A percentile compares a stretch with the other conserved stretches of the same genome.
Conservation (phyloP, 2,113 vertebrate genomes). For the Calypte anna region DNA sequence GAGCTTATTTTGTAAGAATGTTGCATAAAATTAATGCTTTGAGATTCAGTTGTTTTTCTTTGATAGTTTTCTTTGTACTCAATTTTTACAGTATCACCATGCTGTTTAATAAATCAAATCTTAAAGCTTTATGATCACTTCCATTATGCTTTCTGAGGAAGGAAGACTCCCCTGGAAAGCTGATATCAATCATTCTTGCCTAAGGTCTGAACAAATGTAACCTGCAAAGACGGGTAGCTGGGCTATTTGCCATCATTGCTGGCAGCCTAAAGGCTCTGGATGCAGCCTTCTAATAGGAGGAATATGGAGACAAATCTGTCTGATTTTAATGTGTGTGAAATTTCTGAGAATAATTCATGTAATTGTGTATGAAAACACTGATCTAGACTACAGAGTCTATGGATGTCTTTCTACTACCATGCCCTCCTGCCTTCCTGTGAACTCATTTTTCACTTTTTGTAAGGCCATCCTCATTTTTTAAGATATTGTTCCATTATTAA, state of each 20-base stretch:
- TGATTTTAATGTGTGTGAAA: neutral
- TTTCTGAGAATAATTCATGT: neutral
- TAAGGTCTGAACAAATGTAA: slow-evolving; percentile 58
- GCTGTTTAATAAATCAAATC: slow-evolving; percentile 6
- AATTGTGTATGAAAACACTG: neutral
- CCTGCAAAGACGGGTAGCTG: slow-evolving; percentile 63
- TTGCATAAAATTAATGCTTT: slow-evolving; percentile 21
- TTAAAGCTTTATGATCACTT: slow-evolving; percentile 3
- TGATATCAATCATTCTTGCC: slow-evolving; percentile 52
- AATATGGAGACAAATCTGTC: slow-evolving; percentile 49
- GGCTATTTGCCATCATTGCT: slow-evolving; percentile 64
- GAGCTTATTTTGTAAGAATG: neutral
- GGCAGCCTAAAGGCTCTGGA: slow-evolving; percentile 23
- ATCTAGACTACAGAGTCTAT: neutral
- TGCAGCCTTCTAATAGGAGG: slow-evolving; percentile 21
- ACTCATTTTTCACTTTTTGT: neutral
- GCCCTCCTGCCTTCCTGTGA: neutral
- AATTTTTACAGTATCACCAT: neutral
- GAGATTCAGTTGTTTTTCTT: neutral
- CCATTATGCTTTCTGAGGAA: slow-evolving; percentile 29
- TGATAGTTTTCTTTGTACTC: neutral
- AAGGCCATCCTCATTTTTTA: neutral
- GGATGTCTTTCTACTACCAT: neutral
- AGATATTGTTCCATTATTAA: neutral
- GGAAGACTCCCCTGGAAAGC: slow-evolving; percentile 21